Base-by-base conservation (phyloP, 2,888 invertebrate genomes). In the Hirtodrosophila trivittata region DNA sequence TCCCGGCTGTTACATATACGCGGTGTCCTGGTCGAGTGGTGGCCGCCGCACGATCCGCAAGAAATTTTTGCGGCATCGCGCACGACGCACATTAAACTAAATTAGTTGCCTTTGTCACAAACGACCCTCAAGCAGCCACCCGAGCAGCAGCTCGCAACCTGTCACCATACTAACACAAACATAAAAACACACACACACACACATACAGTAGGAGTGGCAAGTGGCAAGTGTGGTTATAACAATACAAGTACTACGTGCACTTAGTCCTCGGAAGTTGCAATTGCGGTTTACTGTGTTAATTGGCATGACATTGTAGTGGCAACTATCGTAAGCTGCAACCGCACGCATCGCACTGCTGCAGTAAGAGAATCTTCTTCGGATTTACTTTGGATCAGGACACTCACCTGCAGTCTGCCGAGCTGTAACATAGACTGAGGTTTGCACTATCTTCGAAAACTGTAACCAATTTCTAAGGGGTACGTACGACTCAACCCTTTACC, bases 51-150 rank as follows among this genome's bases (percentile, higher is more conserved):
- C 30, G 50, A 69, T 47, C 68, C 78, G 54, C 64, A 83, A 76
- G 84, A 73, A 81, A 75, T 80, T 78, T 60, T 82, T 85, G 78
- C 78, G 83, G 73, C 84, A 57, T 67, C 84, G 71, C 67, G 65
- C 76, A 75, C 65, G 58, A 68, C 75, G 83, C 75, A 66, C 78
- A 75, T 85, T 85, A 82, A 85, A 86, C 86, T 78, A 85, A 80
- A 80, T 80, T 80, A 80, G 86, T 78, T 80, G 78, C 83, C 80
- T 78, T 85, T 80, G 86, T 80, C 86, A 77, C 85, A 81, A 85
- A 77, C 85, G 85, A 74, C 85, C 77, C 85, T 52, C 50, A 63
- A 49, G 50, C 62, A 43, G 58, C 30, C 30, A 38, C 55, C 47
- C 38, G n/a, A 43, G 37, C 38, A 26, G 18, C 32, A 12, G 35